These are phyloP conservation scores for Fragum fragum DNA, from an alignment of 2,888 invertebrate species.

Conservation along the genomic window DNA sequence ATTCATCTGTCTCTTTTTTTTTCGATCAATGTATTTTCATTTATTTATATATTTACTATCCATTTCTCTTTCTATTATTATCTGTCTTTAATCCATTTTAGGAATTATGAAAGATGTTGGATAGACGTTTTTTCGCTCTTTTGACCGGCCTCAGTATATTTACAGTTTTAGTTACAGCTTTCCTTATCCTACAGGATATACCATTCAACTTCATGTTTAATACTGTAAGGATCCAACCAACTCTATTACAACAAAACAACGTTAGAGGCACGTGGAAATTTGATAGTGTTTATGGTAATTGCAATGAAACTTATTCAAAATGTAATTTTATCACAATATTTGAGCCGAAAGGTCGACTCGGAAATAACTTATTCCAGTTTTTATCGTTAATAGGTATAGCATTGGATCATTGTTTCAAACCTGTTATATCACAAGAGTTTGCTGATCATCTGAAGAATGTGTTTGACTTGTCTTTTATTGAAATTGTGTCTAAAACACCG, in stretches of 20 bases:
- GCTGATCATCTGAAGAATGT: neutral
- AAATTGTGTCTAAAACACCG: neutral
- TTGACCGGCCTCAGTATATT: neutral
- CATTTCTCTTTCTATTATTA: too few species aligned
- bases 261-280: neutral
- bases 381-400: neutral
- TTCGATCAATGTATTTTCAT: too few species aligned
- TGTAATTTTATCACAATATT: neutral
- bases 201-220: neutral
- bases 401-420: neutral
- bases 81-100: too few species aligned
- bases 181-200: neutral
- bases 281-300: neutral
- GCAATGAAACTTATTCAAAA: neutral
- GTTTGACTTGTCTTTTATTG: conserved; percentile 6
- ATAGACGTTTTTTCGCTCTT: neutral
- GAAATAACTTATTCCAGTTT: conserved; percentile 21
- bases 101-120: neutral
- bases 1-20: too few species aligned
- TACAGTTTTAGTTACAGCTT: neutral
- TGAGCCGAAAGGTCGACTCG: conserved; percentile 4
- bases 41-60: too few species aligned
- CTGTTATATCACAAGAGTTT: neutral
- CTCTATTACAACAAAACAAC: neutral
- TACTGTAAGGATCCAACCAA: neutral